phyloP scores from a whole-genome alignment of 1,140 invertebrate species.

The Temnothorax longispinosus region DNA sequence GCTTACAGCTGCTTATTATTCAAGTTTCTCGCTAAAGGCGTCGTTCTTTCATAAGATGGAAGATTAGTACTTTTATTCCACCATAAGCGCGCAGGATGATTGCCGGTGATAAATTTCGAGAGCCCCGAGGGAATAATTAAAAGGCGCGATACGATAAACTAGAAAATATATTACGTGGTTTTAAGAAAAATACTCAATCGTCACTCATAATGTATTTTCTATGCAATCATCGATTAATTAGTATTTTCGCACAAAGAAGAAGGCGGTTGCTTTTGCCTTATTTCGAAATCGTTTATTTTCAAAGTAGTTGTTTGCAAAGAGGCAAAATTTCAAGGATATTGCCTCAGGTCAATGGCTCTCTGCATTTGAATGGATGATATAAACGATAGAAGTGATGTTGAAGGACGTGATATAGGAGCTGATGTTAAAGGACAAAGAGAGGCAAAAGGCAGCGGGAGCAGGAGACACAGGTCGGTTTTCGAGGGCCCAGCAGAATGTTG shows the following conservation, averaged over 20 bases:
- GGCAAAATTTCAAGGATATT: conserved; percentile 27
- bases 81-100: conserved; percentile 28
- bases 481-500: conserved; percentile 64
- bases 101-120: conserved; percentile 24
- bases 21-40: conserved; percentile 51
- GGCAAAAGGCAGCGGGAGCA: conserved; percentile 20
- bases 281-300: neutral
- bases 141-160: neutral
- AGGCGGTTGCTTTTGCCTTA: neutral
- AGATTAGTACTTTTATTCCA: conserved; percentile 56
- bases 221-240: neutral
- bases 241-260: neutral
- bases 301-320: neutral
- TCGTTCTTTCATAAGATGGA: conserved; percentile 29
- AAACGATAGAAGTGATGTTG: conserved; percentile 28
- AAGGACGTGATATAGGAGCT: conserved; percentile 50
- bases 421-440: conserved; percentile 66
- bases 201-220: neutral
- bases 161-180: neutral
- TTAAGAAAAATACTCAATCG: neutral
- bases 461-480: conserved; percentile 66
- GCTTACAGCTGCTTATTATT: conserved; percentile 58
- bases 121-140: conserved; percentile 26
- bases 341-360: conserved; percentile 42
- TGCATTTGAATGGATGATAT: conserved; percentile 47